Evolutionary conservation across 37 sponge, comb jelly and placozoan genomes (phyloP), one percentile per base, ranked within the genome.

Genomic region (Haliclona indistincta): DNA sequence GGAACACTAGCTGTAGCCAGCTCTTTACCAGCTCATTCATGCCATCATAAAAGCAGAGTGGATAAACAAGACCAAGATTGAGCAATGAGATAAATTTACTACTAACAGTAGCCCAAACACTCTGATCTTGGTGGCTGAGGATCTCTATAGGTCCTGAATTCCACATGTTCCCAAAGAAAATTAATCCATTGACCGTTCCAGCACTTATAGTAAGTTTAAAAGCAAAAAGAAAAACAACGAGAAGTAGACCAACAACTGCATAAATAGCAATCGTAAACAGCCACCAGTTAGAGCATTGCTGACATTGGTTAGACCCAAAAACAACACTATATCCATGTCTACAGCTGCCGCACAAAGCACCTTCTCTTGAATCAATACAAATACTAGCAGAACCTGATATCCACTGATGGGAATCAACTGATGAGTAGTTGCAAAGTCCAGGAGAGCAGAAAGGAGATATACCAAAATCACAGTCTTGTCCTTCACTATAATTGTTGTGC

Each of bases 111-210:
- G n/a, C n/a, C n/a, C n/a, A n/a, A n/a, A n/a, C n/a, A n/a, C n/a
- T n/a, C n/a, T n/a, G n/a, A n/a, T n/a, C n/a, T n/a, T n/a, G n/a
- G n/a, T n/a, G 11, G n/a, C 28, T 58, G 60, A n/a, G 23, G 25
- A n/a, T 25, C 26, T 58, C 25, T 25, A 58, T n/a, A 25, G n/a
- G n/a, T 6, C 51, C 51, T 17, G 13, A 10, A 47, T 47, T 30
- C 2, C 64, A 15, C n/a, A 71, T 67, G 47, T 86, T 77, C 1
- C 74, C 74, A 79, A 74, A 86, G 39, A 86, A 74, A 25, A 73
- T 54, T 15, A 86, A 30, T 8, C 86, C 80, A 66, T 64, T 64
- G n/a, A 86, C 42, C 1, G 67, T 72, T 22, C 86, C 86, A 22
- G 39, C 39, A 37, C 72, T 32, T 8, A 79, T 39, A 29, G 86